A percentile compares a stretch with the other conserved stretches of the same genome.
Evolutionary conservation across 1,140 invertebrate species (phyloP).

Genomic region (Coenobita brevimanus): DNA sequence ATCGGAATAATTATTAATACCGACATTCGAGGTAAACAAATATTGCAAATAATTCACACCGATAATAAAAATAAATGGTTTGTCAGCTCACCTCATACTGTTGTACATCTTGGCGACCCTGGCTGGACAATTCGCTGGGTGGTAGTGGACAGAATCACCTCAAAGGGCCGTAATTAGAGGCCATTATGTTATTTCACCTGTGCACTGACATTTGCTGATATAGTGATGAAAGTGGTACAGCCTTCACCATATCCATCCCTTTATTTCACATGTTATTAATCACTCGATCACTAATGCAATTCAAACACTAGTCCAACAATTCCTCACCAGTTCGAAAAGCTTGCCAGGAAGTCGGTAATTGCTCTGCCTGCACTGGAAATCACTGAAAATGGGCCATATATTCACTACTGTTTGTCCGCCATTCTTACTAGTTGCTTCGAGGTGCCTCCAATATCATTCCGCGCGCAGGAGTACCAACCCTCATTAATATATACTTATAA

Average conservation of each 20-base stretch:
- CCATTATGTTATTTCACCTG: constrained; percentile 33
- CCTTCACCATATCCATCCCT: neutral
- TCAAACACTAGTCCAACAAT: neutral
- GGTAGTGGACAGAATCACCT: no score
- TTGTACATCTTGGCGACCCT: constrained; percentile 15
- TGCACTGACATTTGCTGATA: constrained; percentile 36
- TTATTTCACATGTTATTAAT: neutral
- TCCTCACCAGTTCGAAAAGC: neutral
- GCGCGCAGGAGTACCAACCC: constrained; percentile 27
- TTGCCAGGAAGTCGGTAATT: neutral
- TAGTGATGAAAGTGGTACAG: constrained; percentile 25
- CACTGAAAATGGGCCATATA: neutral
- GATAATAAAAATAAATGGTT: no score
- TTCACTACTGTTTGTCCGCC: constrained; percentile 38
- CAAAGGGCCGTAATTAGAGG: no score
- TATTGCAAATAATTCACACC: no score
- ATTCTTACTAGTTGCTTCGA: constrained; percentile 48
- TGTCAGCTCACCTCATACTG: constrained; percentile 1
- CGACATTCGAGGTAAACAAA: no score
- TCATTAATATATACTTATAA: no score
- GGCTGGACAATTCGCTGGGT: no score
- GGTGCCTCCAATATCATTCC: constrained; percentile 8
- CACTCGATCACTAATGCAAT: neutral
- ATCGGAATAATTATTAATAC: no score
- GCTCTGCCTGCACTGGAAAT: neutral